Base-by-base conservation (phyloP, 2,797 vertebrate species). In the Alca torda region DNA sequence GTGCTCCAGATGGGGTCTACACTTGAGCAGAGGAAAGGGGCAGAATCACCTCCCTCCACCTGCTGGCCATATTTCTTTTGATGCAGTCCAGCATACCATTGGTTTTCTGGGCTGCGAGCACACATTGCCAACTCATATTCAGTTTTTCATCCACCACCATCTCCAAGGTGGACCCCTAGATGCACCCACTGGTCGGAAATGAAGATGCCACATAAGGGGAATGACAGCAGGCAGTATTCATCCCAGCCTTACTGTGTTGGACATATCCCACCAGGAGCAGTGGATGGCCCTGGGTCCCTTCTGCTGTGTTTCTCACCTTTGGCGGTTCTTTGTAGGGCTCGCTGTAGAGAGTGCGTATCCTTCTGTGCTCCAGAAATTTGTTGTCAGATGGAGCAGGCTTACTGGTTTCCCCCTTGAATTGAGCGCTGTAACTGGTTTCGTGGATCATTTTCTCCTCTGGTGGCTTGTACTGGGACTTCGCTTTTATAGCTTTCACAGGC, bases 311-410 rank as follows among this genome's bases (percentile, higher is more conserved):
- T 77, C 98, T 98, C 97, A 99, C 99, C 99, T 99, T 99, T 92
- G 92, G 80, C 16, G 97, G 90, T 89, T 99, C 99, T 93, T 99
- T 98, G 96, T 98, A 99, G 59, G 99, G 99, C 59, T 99, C 99
- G 0, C 98, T 99, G 98, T 99, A 99, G 94, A 99, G 98, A 86
- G 98, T 99, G 92, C 99, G 99, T 98, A 99, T 99, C 98, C 99
- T 99, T 95, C 99, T 98, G 94, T 99, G 98, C 6, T 99, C 99
- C 63, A 97, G 90, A 82, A 98, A 97, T 97, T 99, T 99, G 98
- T 99, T 99, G 92, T 99, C 98, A 0, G 98, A 94, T 8, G 98
- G 74, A 13, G 94, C 57, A 68, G 98, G 98, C 16, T 98, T 99
- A 51, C 93, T 98, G 89, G 98, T 98, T 45, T 99, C 99, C n/a